Evolutionary conservation across 2,113 vertebrate species (phyloP).

Genomic region (Fukomys damarensis): DNA sequence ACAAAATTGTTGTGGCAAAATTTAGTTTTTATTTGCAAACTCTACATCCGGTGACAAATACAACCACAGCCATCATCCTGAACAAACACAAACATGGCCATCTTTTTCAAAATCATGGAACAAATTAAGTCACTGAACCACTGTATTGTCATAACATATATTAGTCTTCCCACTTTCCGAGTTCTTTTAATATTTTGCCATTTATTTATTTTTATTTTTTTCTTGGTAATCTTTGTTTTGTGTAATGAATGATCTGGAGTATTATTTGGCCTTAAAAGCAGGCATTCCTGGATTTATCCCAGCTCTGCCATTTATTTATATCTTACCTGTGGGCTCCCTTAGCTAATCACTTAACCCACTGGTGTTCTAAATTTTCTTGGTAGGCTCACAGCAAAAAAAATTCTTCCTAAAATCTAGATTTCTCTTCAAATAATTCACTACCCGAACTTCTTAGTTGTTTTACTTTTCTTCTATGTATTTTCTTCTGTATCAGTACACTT

Average conservation of each 20-base stretch:
- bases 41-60: background rate
- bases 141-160: background rate
- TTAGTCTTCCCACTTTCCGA: slow-evolving; percentile 21
- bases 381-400: background rate
- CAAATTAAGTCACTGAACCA: background rate
- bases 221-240: slow-evolving; percentile 11
- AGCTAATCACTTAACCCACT: background rate
- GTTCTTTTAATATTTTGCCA: slow-evolving; percentile 26
- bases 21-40: background rate
- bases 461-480: slow-evolving; percentile 9
- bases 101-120: background rate
- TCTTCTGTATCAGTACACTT: background rate
- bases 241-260: slow-evolving; percentile 3
- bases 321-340: background rate
- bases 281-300: background rate
- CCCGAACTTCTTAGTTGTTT: background rate
- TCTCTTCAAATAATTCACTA: slow-evolving; percentile 7
- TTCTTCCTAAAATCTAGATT: background rate
- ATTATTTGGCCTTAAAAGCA: background rate
- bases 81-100: background rate
- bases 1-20: background rate
- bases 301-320: slow-evolving; percentile 16
- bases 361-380: slow-evolving; percentile 1
- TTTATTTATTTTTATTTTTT: background rate
- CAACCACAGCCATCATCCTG: background rate